These are phyloP conservation scores for Tapera naevia DNA, from an alignment of 2,797 vertebrate genomes.

Conservation along the genomic window DNA sequence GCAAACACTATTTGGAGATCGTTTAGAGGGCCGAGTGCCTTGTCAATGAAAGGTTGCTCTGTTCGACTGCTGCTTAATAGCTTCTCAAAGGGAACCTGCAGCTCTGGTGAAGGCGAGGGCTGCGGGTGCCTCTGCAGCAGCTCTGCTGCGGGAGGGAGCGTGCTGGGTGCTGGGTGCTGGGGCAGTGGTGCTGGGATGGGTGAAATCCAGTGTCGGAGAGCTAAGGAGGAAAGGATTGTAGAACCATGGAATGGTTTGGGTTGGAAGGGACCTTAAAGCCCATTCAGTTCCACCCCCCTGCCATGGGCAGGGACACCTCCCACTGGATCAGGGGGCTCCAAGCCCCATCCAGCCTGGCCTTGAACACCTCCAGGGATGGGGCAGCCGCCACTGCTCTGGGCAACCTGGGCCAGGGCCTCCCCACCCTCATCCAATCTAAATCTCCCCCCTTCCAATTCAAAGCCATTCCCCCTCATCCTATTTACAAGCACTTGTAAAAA, in stretches of 20 bases:
- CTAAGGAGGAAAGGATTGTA: not conserved
- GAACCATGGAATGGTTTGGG: too few species aligned
- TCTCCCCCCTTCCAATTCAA: too few species aligned
- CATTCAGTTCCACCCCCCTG: too few species aligned
- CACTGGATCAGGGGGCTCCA: too few species aligned
- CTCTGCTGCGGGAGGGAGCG: fast-evolving
- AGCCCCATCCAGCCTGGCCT: too few species aligned
- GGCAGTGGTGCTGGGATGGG: not conserved
- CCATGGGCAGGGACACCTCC: too few species aligned
- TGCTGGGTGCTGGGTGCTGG: not conserved
- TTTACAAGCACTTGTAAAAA: too few species aligned
- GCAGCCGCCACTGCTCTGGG: too few species aligned
- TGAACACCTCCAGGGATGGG: too few species aligned
- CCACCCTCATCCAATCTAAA: too few species aligned
- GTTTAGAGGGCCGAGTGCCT: constrained; percentile 66
- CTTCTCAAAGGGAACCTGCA: constrained; percentile 32
- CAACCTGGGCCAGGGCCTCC: too few species aligned
- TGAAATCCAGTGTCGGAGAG: not conserved
- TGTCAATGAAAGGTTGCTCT: constrained; percentile 60
- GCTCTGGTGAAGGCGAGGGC: not conserved
- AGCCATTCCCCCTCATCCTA: too few species aligned
- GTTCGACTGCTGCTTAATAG: constrained; percentile 27
- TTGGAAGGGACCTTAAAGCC: not conserved
- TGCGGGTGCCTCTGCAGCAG: not conserved
- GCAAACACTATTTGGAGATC: constrained; percentile 66